A percentile compares a stretch with the other conserved stretches of the same genome.
These are phyloP conservation scores for Bombus superbus DNA, from an alignment of 1,140 invertebrate species.

Conservation along the genomic window DNA sequence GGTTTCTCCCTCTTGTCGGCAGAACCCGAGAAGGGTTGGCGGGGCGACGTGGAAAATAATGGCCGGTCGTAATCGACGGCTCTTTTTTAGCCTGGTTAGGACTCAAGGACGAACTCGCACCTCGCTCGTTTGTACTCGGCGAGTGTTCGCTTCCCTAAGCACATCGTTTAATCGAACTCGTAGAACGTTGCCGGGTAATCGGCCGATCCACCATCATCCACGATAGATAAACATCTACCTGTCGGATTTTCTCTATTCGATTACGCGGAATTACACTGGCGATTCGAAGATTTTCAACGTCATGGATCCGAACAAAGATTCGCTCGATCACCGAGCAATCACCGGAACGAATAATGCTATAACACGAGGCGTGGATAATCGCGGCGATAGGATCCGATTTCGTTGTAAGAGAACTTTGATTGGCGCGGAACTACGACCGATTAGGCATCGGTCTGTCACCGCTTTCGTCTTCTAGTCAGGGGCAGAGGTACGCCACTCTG, in stretches of 20 bases:
- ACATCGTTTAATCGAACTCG: constrained; percentile 53
- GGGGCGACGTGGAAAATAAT: constrained; percentile 43
- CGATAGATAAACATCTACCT: no score
- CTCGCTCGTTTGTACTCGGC: constrained; percentile 29
- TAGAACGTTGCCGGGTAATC: neutral
- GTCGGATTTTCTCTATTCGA: neutral
- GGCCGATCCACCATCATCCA: no score
- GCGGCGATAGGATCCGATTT: neutral
- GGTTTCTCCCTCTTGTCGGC: neutral
- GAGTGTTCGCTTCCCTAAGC: constrained; percentile 39
- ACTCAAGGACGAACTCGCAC: constrained; percentile 31
- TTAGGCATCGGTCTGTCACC: constrained; percentile 21
- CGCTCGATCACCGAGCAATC: no score
- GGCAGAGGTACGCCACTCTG: neutral
- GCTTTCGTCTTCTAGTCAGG: constrained; percentile 46
- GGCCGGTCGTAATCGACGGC: constrained; percentile 51
- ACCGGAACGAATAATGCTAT: neutral
- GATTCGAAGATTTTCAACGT: neutral
- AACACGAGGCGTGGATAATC: neutral
- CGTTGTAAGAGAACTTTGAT: neutral
- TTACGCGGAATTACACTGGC: neutral
- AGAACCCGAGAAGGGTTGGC: constrained; percentile 34
- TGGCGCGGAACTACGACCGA: constrained; percentile 17
- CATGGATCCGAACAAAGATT: neutral
- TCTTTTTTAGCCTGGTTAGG: constrained; percentile 44